Conservation (phyloP, 2,113 vertebrate genomes). For the Coregonus clupeaformis region DNA sequence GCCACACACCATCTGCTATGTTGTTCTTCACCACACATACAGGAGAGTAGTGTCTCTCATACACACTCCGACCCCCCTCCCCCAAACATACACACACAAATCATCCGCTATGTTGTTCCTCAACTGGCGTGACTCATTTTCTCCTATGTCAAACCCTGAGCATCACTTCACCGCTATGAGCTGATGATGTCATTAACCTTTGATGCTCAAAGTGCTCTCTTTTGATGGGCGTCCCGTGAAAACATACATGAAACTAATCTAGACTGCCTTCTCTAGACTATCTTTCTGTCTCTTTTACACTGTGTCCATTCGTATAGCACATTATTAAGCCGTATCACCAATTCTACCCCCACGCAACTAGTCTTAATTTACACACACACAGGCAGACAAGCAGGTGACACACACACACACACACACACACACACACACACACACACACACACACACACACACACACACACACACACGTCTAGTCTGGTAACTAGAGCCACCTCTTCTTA, state of each 20-base stretch:
- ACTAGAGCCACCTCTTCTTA: conserved; percentile 4
- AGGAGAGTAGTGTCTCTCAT: neutral
- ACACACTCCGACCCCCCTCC: neutral
- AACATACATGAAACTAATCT: conserved; percentile 56
- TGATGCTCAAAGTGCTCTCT: neutral
- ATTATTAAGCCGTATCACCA: conserved; percentile 19
- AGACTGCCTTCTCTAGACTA: conserved; percentile 39
- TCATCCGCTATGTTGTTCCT: neutral
- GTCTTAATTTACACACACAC: conserved; percentile 7
- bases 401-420: neutral
- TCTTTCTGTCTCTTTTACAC: conserved; percentile 44
- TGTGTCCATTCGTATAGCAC: conserved; percentile 19
- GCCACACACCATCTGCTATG: neutral
- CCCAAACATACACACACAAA: neutral
- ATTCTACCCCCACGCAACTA: conserved; percentile 12
- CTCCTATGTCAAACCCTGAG: neutral
- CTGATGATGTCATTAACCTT: neutral
- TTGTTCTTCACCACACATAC: conserved; percentile 4
- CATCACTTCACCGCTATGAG: neutral
- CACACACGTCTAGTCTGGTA: neutral
- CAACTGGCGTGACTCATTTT: neutral
- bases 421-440: neutral
- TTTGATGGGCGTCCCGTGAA: conserved; percentile 37
- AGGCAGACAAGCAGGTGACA: neutral
- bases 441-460: conserved; percentile 1